Evolutionary conservation across 2,113 vertebrate genomes (phyloP).

Genomic region (Regulus satrapa): DNA sequence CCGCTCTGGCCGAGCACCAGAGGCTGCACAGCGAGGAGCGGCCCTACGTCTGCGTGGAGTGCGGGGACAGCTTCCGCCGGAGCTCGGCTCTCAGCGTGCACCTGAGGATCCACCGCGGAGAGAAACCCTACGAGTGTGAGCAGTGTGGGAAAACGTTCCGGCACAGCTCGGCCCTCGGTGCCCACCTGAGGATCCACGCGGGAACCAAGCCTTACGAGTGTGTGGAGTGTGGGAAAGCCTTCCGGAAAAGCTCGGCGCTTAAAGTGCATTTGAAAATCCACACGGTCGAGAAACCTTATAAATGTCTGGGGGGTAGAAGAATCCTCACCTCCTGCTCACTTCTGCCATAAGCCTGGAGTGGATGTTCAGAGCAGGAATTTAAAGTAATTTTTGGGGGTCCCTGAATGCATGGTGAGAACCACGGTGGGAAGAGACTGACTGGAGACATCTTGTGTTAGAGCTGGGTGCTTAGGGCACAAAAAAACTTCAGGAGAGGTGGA

Average conservation of each 20-base stretch:
- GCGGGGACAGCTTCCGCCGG: constrained; percentile 15
- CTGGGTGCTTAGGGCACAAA: neutral
- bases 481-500: neutral
- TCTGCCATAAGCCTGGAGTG: neutral
- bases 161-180: constrained; percentile 62
- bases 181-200: constrained; percentile 63
- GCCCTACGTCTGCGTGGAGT: constrained; percentile 35
- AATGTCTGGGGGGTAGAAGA: constrained; percentile 65
- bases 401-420: neutral
- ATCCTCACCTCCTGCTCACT: constrained; percentile 26
- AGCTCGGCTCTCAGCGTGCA: constrained; percentile 33
- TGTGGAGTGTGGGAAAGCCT: constrained; percentile 38
- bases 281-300: constrained; percentile 78
- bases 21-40: neutral
- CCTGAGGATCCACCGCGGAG: constrained; percentile 15
- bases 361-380: neutral
- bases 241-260: constrained; percentile 55
- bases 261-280: constrained; percentile 82
- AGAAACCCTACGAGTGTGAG: constrained; percentile 36
- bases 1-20: constrained; percentile 12
- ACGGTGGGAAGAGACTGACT: neutral
- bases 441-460: neutral
- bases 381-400: neutral
- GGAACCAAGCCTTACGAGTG: constrained; percentile 65
- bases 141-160: constrained; percentile 53